These are phyloP conservation scores for Saccostrea glomerata DNA, from an alignment of 1,140 invertebrate genomes.

Conservation along the genomic window DNA sequence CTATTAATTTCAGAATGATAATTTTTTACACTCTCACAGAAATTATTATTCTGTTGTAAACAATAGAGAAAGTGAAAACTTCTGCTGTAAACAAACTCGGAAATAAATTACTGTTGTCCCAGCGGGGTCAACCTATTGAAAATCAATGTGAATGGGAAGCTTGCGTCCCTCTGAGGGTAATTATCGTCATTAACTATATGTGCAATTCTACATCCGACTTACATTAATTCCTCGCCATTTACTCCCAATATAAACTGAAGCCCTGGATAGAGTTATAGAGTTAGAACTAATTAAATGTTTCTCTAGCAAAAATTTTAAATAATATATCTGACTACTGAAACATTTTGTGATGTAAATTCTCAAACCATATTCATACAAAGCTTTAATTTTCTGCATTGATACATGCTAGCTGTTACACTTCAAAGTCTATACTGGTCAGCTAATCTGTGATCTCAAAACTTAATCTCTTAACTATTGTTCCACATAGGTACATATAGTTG, in stretches of 20 bases:
- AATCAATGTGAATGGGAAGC: conserved; percentile 15
- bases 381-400: too few relatives aligned
- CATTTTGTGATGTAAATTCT: background rate
- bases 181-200: conserved; percentile 9
- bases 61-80: background rate
- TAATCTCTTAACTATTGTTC: too few relatives aligned
- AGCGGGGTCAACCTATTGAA: background rate
- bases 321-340: background rate
- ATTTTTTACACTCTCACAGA: too few relatives aligned
- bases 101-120: background rate
- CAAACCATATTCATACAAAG: too few relatives aligned
- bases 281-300: background rate
- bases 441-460: too few relatives aligned
- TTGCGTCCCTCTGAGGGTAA: background rate
- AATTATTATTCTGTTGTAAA: background rate
- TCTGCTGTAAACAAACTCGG: background rate
- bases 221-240: too few relatives aligned
- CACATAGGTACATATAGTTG: too few relatives aligned
- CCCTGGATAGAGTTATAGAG: background rate
- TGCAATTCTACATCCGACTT: background rate
- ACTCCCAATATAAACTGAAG: background rate
- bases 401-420: too few relatives aligned
- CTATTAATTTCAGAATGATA: too few relatives aligned
- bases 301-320: background rate
- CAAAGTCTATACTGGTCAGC: too few relatives aligned